Percentiles rank a stretch among this genome's conserved stretches.
Conservation (phyloP, 2,797 vertebrate species). For the Phoeniculus purpureus region DNA sequence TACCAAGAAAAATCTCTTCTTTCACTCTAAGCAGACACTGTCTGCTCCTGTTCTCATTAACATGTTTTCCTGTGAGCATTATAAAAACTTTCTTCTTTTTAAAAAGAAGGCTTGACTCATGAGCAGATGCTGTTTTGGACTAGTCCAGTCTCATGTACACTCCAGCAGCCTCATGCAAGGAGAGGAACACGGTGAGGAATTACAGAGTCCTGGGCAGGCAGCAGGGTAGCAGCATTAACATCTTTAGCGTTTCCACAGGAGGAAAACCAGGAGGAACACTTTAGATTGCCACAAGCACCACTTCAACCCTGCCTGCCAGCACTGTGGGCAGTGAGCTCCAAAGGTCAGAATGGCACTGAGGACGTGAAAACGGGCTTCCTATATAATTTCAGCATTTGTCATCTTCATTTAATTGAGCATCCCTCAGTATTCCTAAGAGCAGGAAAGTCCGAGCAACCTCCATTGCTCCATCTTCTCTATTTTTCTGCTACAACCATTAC, state of each 20-base stretch:
- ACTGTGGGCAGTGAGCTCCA: neutral
- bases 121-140: neutral
- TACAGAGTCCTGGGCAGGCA: neutral
- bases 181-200: neutral
- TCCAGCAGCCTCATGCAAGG: neutral
- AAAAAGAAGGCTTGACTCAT: too few relatives aligned
- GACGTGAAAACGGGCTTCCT: neutral
- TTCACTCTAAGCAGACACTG: neutral
- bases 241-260: neutral
- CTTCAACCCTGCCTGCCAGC: neutral
- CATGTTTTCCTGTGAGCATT: neutral
- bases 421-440: neutral
- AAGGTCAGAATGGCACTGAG: neutral
- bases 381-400: neutral
- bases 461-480: neutral
- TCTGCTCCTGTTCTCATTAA: neutral
- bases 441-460: neutral
- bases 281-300: neutral
- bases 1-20: neutral
- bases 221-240: fast-evolving
- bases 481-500: neutral
- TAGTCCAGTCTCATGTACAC: neutral
- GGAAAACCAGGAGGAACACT: neutral
- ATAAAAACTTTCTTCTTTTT: neutral
- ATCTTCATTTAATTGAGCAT: neutral